A percentile compares a stretch with the other conserved stretches of the same genome.
Conservation (phyloP, 2,113 vertebrate species). For the Potamarius usumacintae region DNA sequence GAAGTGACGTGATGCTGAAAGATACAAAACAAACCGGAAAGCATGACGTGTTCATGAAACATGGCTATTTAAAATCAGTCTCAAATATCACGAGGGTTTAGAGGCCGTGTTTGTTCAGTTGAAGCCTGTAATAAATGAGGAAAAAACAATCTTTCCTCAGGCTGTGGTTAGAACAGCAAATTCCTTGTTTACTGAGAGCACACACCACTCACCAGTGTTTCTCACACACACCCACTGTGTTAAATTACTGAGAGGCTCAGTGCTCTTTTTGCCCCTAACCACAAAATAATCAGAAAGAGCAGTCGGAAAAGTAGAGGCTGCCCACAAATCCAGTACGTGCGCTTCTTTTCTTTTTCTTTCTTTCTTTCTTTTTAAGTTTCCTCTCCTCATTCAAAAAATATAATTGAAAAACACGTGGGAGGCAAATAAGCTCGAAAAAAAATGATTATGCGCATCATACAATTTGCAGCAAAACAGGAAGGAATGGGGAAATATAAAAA, state of each 20-base stretch:
- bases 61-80: conserved; percentile 18
- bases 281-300: conserved; percentile 23
- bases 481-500: background rate
- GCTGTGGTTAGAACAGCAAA: conserved; percentile 32
- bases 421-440: background rate
- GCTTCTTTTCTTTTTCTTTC: background rate
- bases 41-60: background rate
- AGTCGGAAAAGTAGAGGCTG: background rate
- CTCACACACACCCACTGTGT: conserved; percentile 28
- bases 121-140: conserved; percentile 24
- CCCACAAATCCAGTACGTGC: background rate
- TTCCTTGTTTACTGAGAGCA: conserved; percentile 37
- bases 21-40: background rate
- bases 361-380: background rate
- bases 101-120: conserved; percentile 5
- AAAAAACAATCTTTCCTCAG: conserved; percentile 26
- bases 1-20: conserved; percentile 15
- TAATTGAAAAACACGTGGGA: background rate
- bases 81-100: conserved; percentile 23
- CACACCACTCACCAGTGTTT: conserved; percentile 11
- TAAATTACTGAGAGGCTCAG: conserved; percentile 24
- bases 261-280: conserved; percentile 19
- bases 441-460: background rate
- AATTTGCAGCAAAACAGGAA: background rate
- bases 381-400: background rate